Evolutionary conservation across 2,888 invertebrate genomes (phyloP), one percentile per base, ranked within the genome.

Genomic region (Diaperis boleti): DNA sequence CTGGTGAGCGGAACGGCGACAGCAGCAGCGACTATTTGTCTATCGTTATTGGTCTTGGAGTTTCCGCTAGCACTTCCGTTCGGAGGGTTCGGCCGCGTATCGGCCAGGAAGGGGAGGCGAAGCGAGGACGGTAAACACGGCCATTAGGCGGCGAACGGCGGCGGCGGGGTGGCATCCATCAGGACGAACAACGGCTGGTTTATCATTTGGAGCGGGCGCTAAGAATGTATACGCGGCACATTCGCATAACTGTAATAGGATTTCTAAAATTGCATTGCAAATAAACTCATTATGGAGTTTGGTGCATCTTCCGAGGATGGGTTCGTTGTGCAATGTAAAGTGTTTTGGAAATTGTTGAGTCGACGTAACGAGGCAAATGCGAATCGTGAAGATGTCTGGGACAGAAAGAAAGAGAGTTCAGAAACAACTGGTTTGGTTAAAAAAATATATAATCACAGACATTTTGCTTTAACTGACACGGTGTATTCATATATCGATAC

Each of bases 21-120:
- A 20, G 37, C 50, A 37, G 33, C 42, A 22, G 33, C 54, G 55
- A 52, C 70, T 72, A 72, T 73, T 73, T 73, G 71, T 73, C 73
- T 73, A 69, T 64, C 68, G 65, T 69, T 70, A 72, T 71, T 72
- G 69, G 72, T 70, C 67, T 62, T 66, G 55, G 61, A 67, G 65
- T 44, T 71, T 72, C 71, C 72, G 70, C 66, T 59, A 55, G 66
- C 55, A 66, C 66, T 70, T 71, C 71, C 70, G 67, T 49, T 47
- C 26, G 49, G 41, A 41, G 55, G 61, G 54, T 45, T 37, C 26
- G 13, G 37, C 18, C 4, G 41, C 29, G 50, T 52, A 33, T 52
- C 59, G 52, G 52, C 33, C 35, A 29, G 35, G 37, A 42, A 13
- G 26, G 18, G 13, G 45, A 26, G 29, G 2, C 15, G 39, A 15